These are phyloP conservation scores for Onychorhynchus coronatus DNA, from an alignment of 2,113 vertebrate genomes.

Conservation along the genomic window DNA sequence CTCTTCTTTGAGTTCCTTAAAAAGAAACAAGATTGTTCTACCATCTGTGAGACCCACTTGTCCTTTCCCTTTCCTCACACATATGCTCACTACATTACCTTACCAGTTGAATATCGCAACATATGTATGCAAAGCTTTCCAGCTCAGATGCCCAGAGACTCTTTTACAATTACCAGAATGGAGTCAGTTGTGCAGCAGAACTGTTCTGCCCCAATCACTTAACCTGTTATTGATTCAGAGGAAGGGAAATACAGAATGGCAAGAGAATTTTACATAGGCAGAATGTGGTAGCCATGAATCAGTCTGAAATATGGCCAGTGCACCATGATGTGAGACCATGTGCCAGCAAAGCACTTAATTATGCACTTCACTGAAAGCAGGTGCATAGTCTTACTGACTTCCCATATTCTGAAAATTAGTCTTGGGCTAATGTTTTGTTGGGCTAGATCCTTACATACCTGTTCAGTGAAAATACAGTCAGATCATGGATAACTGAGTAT, in stretches of 20 bases:
- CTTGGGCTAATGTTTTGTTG: background rate
- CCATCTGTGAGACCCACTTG: conserved; percentile 28
- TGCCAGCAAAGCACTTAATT: background rate
- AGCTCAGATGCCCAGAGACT: background rate
- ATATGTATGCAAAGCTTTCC: background rate
- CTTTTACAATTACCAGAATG: background rate
- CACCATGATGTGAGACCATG: background rate
- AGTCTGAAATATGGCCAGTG: background rate
- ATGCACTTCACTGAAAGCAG: background rate
- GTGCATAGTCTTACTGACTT: background rate
- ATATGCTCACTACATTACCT: background rate
- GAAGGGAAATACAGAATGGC: background rate
- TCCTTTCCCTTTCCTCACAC: conserved; percentile 7
- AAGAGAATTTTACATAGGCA: background rate
- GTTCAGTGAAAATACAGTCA: background rate
- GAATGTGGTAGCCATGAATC: background rate
- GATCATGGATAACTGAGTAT: background rate
- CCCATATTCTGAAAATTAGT: background rate
- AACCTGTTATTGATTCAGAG: background rate
- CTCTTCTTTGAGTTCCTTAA: background rate
- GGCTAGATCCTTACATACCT: background rate
- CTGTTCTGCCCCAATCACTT: background rate
- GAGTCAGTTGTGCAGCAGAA: background rate
- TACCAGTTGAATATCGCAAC: background rate
- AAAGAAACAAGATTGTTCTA: conserved; percentile 31